Evolutionary conservation across 2,888 invertebrate species (phyloP), one percentile per base, ranked within the genome.

Genomic region (Antitype chi): DNA sequence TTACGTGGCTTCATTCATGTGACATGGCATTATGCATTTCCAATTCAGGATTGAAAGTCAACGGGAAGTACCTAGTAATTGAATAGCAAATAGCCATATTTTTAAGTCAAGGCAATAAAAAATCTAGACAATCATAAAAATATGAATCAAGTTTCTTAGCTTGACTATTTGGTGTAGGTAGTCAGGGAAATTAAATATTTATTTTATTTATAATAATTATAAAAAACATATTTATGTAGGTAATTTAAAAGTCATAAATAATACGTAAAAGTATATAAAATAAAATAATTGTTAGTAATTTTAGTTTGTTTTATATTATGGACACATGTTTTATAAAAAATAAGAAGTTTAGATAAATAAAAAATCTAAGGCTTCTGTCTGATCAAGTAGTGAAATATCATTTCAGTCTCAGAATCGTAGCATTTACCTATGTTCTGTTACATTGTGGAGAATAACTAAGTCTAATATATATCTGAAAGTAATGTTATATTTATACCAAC

Each of bases 371-470:
- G 17, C 17, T 57, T 17, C 15, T 23, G 38, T 17, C 15, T 23
- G 38, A 38, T 68, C 38, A 6, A 32, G n/a, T 13, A 49, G 11
- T 47, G 23, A 63, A n/a, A 20, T 17, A 49, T n/a, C 5, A 32
- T 20, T 15, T 52, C 32, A n/a, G 13, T 47, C 47, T 49, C 20
- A 2, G 3, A 70, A 32, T 72, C 28, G 25, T 60, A 43, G n/a
- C 53, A 53, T 74, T 74, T 74, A 25, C 47, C 47, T n/a, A n/a
- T n/a, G n/a, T n/a, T n/a, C n/a, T 64, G 47, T 59, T 17, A 11
- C n/a, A 25, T 55, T 67, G 43, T 75, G 13, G 9, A 32, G 32
- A 15, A n/a, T 20, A 60, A 9, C 20, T 66, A 76, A 76, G 17
- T 28, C 6, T 23, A 53, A 53, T 25, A 23, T 66, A 66, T 4